Base-by-base conservation (phyloP, 2,113 vertebrate species). In the Orientallactaga bullata region DNA sequence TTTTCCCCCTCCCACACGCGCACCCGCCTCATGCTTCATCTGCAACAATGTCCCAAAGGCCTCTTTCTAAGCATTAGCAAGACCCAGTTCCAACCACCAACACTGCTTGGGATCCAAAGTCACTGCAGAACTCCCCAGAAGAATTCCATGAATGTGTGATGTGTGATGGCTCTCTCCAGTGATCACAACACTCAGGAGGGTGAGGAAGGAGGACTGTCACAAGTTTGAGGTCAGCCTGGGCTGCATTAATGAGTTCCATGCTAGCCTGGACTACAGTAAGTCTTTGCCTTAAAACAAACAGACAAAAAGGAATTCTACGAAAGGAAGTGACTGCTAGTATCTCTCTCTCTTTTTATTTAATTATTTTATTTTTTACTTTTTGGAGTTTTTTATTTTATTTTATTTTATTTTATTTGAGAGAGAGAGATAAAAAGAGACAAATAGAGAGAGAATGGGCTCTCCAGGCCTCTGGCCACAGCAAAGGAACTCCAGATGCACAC, bases 1-100 rank as follows among this genome's bases (percentile, higher is more conserved):
- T 24, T 18, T n/a, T 17, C 26, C 13, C 61, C 13, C 6, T 20
- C 23, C 63, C 28, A 35, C 2, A 32, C 47, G 72, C 42, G 24
- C 6, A 39, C 23, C 39, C 2, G 0, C 4, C 23, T 68, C 8
- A 0, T 24, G 12, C 73, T 77, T 81, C 72, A 72, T 60, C 89
- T 63, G 65, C 24, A 35, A 60, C 63, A 24, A 82, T 58, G 51
- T 58, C 39, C 76, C 30, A 88, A 60, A 9, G 30, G 76, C 80
- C 65, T 85, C 85, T 80, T 47, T 81, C 81, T 91, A 68, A 91
- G 37, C 10, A 55, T 82, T 42, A 78, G 39, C 16, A 85, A 77
- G 26, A 85, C 72, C 63, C 69, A 78, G 10, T 37, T 94, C 42
- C 78, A 81, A 26, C 37, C 24, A 69, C 24, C 11, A 51, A 39